A percentile compares a stretch with the other conserved stretches of the same genome.
phyloP scores from a whole-genome alignment of 2,888 invertebrate species.

The Crepidodera aurea region DNA sequence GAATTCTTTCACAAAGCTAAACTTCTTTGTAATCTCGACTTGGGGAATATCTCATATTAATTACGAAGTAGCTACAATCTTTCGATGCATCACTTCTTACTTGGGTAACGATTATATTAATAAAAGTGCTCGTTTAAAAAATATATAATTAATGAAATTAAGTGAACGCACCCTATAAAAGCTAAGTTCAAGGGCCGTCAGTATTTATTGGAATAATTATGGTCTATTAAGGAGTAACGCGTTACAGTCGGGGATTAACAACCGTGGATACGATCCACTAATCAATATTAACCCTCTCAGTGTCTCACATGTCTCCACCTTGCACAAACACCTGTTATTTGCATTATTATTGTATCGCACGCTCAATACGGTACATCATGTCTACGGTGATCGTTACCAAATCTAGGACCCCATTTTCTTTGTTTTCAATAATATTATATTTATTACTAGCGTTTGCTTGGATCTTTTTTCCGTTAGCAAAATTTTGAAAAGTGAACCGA shows the following conservation, averaged over 20 bases:
- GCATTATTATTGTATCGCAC: constrained; percentile 13
- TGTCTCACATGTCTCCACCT: constrained; percentile 5
- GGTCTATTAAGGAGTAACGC: constrained; percentile 14
- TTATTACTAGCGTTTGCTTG: too few relatives aligned
- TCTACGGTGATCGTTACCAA: not conserved
- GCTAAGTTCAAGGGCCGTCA: not conserved
- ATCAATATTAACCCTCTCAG: constrained; percentile 19
- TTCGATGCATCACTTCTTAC: too few relatives aligned
- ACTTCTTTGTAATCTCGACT: too few relatives aligned
- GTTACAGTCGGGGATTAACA: constrained; percentile 11
- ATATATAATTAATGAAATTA: not conserved
- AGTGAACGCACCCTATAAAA: not conserved
- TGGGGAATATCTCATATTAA: too few relatives aligned
- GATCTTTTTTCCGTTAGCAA: too few relatives aligned
- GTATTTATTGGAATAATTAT: constrained; percentile 4
- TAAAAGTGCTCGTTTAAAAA: too few relatives aligned
- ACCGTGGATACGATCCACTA: constrained; percentile 12
- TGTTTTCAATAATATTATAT: too few relatives aligned
- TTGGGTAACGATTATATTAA: too few relatives aligned
- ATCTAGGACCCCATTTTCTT: not conserved
- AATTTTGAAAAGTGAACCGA: too few relatives aligned
- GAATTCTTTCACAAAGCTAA: too few relatives aligned
- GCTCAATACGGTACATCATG: constrained; percentile 4
- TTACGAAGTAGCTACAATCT: too few relatives aligned
- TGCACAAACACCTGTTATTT: constrained; percentile 23